phyloP scores from a whole-genome alignment of 2,797 vertebrate genomes.

The Lepilemur ruficaudatus region DNA sequence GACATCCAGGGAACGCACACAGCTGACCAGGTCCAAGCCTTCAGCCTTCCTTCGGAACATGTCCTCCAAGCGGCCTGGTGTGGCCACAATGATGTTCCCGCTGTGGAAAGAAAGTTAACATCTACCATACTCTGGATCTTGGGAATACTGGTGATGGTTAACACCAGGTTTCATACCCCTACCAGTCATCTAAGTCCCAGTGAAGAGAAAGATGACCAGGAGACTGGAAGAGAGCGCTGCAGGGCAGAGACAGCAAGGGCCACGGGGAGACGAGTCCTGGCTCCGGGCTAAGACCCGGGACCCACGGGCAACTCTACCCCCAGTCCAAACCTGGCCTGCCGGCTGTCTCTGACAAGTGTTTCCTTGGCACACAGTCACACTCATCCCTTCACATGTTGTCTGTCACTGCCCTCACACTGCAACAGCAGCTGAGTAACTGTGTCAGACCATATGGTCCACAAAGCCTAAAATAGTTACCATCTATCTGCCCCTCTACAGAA shows the following conservation, averaged over 20 bases:
- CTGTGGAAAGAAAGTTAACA: constrained; percentile 77
- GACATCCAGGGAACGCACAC: constrained; percentile 92
- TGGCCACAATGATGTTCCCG: constrained; percentile 95
- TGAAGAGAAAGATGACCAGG: background rate
- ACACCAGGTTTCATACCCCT: background rate
- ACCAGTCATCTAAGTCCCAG: background rate
- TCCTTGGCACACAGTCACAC: background rate
- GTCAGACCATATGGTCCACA: background rate
- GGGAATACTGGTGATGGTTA: background rate
- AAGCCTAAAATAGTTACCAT: background rate
- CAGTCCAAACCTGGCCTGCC: background rate
- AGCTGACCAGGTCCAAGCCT: constrained; percentile 91
- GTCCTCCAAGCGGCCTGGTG: constrained; percentile 95
- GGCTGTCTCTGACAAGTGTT: background rate
- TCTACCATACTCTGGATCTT: background rate
- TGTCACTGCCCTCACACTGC: background rate
- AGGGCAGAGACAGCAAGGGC: accelerated
- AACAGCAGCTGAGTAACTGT: background rate
- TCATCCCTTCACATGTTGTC: background rate
- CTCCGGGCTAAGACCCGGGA: background rate
- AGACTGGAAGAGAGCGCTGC: background rate
- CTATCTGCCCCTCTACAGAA: background rate
- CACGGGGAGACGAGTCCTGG: accelerated
- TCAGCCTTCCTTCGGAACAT: constrained; percentile 95
- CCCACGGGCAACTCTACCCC: background rate